Evolutionary conservation across 2,113 vertebrate genomes (phyloP), one percentile per base, ranked within the genome.

Genomic region (Eupsittula cactorum): DNA sequence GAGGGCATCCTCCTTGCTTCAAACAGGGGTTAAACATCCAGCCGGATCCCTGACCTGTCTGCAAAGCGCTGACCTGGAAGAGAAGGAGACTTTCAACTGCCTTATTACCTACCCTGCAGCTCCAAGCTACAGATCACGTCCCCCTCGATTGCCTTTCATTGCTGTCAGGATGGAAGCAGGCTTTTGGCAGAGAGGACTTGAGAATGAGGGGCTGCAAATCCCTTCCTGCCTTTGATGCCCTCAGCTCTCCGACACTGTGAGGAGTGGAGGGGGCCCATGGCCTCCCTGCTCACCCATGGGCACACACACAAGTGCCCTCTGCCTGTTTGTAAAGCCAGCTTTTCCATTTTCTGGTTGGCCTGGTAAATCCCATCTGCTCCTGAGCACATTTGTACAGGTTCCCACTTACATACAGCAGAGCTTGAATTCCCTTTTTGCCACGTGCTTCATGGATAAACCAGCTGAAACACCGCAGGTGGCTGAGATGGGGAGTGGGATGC

Each of bases 281-380:
- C 42, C 83, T 11, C 19, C 88, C 50, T 53, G 41, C 80, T 44
- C 86, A 8, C 3, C 1, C 6, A 27, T 17, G 59, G 23, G 44
- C 27, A 21, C 60, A 14, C 81, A 24, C 55, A 35, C 33, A 3
- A 0, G 16, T 19, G 28, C 68, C 59, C 73, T 37, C 65, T 4
- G 76, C 7, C 2, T 84, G 79, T 90, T 80, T 63, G 70, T 49
- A 60, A 49, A 97, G 80, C 90, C 50, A 91, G 79, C 88, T 63
- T 92, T 55, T 42, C n/a, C 37, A 96, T 97, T 96, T 98, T 92
- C 96, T 94, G 90, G 50, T 74, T 82, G 96, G 75, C 65, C 94
- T 91, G 95, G 87, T 96, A 95, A 86, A 78, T 41, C 87, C 5
- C 96, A 97, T 93, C 88, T 91, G 94, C 90, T 93, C 90, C n/a